Evolutionary conservation across 2,113 vertebrate genomes (phyloP), one percentile per base, ranked within the genome.

Genomic region (Stictonetta naevosa): DNA sequence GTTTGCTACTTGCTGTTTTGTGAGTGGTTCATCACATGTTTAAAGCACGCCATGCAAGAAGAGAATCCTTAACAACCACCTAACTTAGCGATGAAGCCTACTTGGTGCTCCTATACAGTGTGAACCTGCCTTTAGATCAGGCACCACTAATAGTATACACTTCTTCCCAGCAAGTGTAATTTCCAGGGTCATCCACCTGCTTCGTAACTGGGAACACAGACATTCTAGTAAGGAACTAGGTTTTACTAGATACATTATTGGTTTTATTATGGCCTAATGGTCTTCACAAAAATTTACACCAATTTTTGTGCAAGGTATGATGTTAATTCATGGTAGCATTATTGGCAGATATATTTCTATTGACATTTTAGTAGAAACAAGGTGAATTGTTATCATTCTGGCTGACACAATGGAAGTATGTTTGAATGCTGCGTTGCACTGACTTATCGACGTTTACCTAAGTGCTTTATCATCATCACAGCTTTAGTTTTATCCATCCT

Each of bases 1-100:
- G 20, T 58, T 86, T 71, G 59, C 34, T 68, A 60, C 86, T 89
- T 14, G 8, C 26, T 69, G 59, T 72, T 95, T 92, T 90, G 59
- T 14, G 71, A 91, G 74, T 50, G 5, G 34, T 93, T 95, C 63
- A 55, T 81, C 52, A 19, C 55, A 21, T 6, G 2, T 72, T 96
- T 92, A 55, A 82, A 86, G n/a, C 14, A 33, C 36, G 42, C 6
- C 7, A 10, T 20, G 19, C 8, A 42, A 60, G 11, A 59, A 25
- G 13, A 58, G 16, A 62, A 64, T 79, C n/a, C 20, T 76, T 59
- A 79, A 33, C 58, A 13, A 80, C 17, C 36, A 1, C 4, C 0
- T 29, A 78, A 64, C 2, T 80, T 48, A 0, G 9, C 53, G 68
- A n/a, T 21, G 56, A 73, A 81, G 15, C 29, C n/a, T 62, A 1